Evolutionary conservation across 2,797 vertebrate species (phyloP), one percentile per base, ranked within the genome.

Genomic region (Sandelia bainsii): DNA sequence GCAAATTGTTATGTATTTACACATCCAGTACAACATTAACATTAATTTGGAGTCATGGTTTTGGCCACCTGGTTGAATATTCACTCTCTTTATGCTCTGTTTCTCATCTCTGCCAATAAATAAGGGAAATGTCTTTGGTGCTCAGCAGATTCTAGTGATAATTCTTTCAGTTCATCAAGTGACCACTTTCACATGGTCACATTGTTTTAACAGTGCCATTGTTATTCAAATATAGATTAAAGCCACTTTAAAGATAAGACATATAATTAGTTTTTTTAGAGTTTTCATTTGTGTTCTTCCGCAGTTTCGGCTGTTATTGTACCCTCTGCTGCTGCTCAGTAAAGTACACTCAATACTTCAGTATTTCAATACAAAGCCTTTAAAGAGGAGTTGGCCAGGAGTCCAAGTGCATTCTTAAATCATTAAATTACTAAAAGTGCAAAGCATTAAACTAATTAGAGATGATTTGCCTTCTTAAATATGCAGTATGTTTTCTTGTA

Each of bases 371-470:
- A 57, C 13, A 46, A 64, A 69, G 50, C 54, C 54, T 68, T 53
- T 39, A 19, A 69, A 64, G 29, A 32, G 53, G 23, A 79, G 46
- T n/a, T 71, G 66, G 79, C 50, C 22, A 14, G 29, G 34, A 54
- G 49, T 2, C 19, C 1, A 14, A 34, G 32, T 9, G 32, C 32
- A 9, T 34, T 8, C 8, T 34, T 37, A 29, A 77, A 14, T 65
- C 27, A 34, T 34, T 8, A 34, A 34, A 34, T 34, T 3, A 10
- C 32, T 34, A 72, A 65, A 79, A 32, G 37, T 65, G 70, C 51
- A 66, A 62, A 50, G 53, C 80, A 58, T 59, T 75, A 73, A 80
- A 72, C 27, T 77, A 77, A 81, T 74, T 80, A 63, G 44, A 69
- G 50, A 44, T 27, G 59, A 69, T 75, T 59, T 64, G 85, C 84